Evolutionary conservation across 2,113 vertebrate species (phyloP), one percentile per base, ranked within the genome.

Genomic region (Anser brachyrhynchus): DNA sequence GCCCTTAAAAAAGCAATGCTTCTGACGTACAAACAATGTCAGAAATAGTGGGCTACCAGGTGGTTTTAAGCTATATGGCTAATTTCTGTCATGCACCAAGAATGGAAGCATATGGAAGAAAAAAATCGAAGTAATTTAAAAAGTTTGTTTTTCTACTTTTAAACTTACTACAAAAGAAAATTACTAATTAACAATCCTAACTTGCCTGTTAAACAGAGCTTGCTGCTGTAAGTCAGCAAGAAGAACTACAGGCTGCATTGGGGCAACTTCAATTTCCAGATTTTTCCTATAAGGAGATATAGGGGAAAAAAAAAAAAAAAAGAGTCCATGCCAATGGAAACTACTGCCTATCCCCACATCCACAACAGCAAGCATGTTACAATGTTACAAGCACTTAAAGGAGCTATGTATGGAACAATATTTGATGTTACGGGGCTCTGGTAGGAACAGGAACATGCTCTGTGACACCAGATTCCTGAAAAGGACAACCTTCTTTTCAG

Each of bases 131-230:
- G 9, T 9, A 41, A 59, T 22, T 41, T 29, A 29, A 41, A 39
- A 65, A 65, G 62, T 54, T 93, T 90, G 66, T 12, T 59, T 91
- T 87, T 75, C 81, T 87, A 79, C 76, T 93, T 94, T 95, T 83
- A 81, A 95, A 75, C 44, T 33, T 87, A 51, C 37, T 73, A 76
- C 21, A 69, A 82, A 87, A 89, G 73, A 91, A 89, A 88, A 92
- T 83, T 83, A 54, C 44, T 51, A 70, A 54, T 61, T 92, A 80
- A 88, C 54, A 90, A 73, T 44, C 31, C 54, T 61, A 90, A 93
- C 93, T 58, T 85, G 59, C 41, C 90, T 80, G 64, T 86, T 88
- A 90, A 90, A 88, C 73, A 86, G 28, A n/a, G n/a, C 44, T 86
- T 80, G 35, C 44, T 77, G 90, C 26, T 69, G 3, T 55, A 83